Conservation (phyloP, 2,797 vertebrate genomes). For the Bovichtus variegatus region DNA sequence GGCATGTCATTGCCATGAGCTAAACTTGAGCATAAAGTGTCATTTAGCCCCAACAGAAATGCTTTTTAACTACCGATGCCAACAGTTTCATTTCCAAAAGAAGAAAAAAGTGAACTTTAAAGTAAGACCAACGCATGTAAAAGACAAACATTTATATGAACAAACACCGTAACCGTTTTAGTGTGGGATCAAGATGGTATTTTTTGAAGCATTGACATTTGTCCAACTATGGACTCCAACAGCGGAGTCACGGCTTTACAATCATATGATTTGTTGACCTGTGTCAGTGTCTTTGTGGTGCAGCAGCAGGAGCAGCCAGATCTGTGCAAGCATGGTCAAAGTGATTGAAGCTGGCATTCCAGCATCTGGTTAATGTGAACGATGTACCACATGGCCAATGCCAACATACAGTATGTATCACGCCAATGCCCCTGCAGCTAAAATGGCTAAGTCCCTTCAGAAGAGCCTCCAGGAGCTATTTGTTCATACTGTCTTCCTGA, state of each 20-base stretch:
- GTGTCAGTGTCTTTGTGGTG: constrained; percentile 9
- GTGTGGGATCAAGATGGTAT: not conserved
- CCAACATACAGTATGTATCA: constrained; percentile 45
- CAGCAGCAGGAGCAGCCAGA: constrained; percentile 27
- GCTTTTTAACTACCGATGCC: not conserved
- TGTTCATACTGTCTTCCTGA: not conserved
- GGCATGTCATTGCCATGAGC: not conserved
- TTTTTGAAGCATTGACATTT: constrained; percentile 15
- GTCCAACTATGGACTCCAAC: not conserved
- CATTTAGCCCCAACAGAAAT: not conserved
- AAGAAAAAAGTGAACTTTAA: not conserved
- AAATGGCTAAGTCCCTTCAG: constrained; percentile 44
- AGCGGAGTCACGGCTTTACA: constrained; percentile 3
- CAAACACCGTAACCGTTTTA: not conserved
- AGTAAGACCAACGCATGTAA: not conserved
- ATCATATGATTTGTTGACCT: constrained; percentile 25
- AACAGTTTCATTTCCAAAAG: not conserved
- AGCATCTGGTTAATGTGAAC: constrained; percentile 71
- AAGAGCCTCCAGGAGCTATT: constrained; percentile 5
- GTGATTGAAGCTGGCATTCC: constrained; percentile 67
- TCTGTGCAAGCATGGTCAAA: constrained; percentile 44
- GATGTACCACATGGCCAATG: constrained; percentile 46
- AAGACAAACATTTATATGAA: not conserved
- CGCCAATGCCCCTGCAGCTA: constrained; percentile 52
- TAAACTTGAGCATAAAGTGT: not conserved